Evolutionary conservation across 1,140 invertebrate species (phyloP), one percentile per base, ranked within the genome.

Genomic region (Chymomyza costata): DNA sequence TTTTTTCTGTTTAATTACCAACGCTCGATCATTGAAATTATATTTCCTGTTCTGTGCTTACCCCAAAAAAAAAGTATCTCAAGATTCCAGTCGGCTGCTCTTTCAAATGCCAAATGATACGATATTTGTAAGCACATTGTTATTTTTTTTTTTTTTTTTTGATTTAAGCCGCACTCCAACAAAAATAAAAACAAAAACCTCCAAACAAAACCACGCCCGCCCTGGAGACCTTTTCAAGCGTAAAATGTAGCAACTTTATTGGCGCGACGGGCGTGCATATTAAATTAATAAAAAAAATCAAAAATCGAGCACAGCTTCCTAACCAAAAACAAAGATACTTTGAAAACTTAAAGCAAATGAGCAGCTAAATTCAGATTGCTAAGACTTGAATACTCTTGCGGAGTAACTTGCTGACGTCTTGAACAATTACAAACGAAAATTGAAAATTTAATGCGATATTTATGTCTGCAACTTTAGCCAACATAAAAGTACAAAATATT

Each of bases 171-270:
- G 73, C 64, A 30, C 51, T 32, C 25, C 51, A 45, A 38, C 35
- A 66, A 32, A 18, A 49, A 18, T 47, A 45, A 57, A 16, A 56
- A 15, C 31, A 49, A 10, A 14, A 34, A 38, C 28, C 43, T 16
- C 17, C 15, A 14, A 51, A 37, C 66, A 65, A 64, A 44, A 64
- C 48, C 70, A 57, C 65, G 61, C 61, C 65, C 49, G 34, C 14
- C 28, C 37, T 38, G 28, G 39, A 37, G 39, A 37, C 35, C 15
- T 34, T 37, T 28, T 10, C 19, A 38, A 61, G 73, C 73, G 74
- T 80, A 68, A 80, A 80, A 80, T 80, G 73, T 81, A 73, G 73
- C 73, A 80, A 80, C 73, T 80, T 80, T 80, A 80, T 80, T 80
- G 73, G 49, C 50, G 35, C 53, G 68, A 80, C 56, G 60, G 73